Percentiles rank a stretch among this genome's conserved stretches.
Evolutionary conservation across 2,888 invertebrate genomes (phyloP).

Genomic region (Metacarcinus magister): DNA sequence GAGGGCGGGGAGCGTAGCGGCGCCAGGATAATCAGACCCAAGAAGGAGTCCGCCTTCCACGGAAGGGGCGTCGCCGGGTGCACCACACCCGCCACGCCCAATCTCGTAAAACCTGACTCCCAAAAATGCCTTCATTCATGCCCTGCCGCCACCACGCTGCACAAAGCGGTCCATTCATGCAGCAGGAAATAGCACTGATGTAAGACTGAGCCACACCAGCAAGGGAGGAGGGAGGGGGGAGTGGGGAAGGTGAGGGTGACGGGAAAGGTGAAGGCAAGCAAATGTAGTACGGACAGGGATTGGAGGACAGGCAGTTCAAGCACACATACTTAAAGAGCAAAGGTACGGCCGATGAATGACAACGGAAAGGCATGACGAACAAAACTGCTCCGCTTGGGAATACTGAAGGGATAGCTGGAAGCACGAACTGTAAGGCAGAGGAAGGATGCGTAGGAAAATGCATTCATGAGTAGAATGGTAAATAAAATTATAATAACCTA

Average conservation of each 20-base stretch:
- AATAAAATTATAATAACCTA: not conserved
- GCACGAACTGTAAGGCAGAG: not conserved
- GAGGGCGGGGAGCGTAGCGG: constrained; percentile 49
- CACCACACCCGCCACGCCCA: constrained; percentile 46
- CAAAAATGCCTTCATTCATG: constrained; percentile 46
- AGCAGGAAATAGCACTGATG: constrained; percentile 10
- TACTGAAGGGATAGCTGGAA: not conserved
- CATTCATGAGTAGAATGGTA: not conserved
- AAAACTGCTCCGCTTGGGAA: not conserved
- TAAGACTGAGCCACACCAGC: not conserved
- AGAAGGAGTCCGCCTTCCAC: not conserved
- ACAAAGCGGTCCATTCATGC: constrained; percentile 46
- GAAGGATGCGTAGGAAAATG: not conserved
- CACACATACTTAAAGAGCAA: not conserved
- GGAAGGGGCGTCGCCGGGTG: constrained; percentile 10
- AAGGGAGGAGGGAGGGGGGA: constrained; percentile 9
- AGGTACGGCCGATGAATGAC: not conserved
- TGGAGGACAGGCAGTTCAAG: not conserved
- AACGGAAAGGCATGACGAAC: not conserved
- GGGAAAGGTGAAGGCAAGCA: not conserved
- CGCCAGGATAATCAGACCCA: constrained; percentile 38
- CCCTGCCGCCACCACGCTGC: constrained; percentile 31
- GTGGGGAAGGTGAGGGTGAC: not conserved
- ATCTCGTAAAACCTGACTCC: constrained; percentile 29
- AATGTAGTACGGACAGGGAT: not conserved